Evolutionary conservation across 2,888 invertebrate genomes (phyloP).

Genomic region (Marasmarcha lunaedactyla): DNA sequence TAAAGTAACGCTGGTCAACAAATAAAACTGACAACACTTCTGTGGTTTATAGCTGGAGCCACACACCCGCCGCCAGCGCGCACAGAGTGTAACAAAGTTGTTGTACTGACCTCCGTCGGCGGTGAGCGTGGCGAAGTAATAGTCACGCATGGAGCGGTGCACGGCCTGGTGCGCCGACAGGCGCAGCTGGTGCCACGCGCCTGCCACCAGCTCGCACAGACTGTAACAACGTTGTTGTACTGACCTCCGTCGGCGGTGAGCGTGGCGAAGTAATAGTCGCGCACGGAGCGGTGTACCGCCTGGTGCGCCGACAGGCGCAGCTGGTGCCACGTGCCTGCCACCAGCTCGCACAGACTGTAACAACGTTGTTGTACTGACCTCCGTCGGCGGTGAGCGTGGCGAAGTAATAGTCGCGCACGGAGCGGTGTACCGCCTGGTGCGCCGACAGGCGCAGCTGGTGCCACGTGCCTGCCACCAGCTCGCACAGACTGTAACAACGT

Average conservation of each 20-base stretch:
- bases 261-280: conserved; percentile 79
- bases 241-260: conserved; percentile 75
- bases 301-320: conserved; percentile 76
- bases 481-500: too few relatives aligned
- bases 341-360: too few relatives aligned
- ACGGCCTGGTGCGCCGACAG: conserved; percentile 80
- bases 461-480: conserved; percentile 80
- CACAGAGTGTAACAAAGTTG: too few relatives aligned
- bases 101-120: conserved; percentile 68
- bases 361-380: conserved; percentile 35
- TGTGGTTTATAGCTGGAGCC: too few relatives aligned
- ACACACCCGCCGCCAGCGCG: too few relatives aligned
- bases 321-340: too few relatives aligned
- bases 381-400: conserved; percentile 79
- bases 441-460: conserved; percentile 78
- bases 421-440: conserved; percentile 79
- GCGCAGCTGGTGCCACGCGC: conserved; percentile 27
- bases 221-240: too few relatives aligned
- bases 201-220: too few relatives aligned
- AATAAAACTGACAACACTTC: too few relatives aligned
- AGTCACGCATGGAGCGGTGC: conserved; percentile 75
- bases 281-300: conserved; percentile 78
- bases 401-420: conserved; percentile 76
- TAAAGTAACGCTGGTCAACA: too few relatives aligned
- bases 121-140: conserved; percentile 81